Conservation (phyloP, 2,113 vertebrate species). For the Aspiorhynchus laticeps region DNA sequence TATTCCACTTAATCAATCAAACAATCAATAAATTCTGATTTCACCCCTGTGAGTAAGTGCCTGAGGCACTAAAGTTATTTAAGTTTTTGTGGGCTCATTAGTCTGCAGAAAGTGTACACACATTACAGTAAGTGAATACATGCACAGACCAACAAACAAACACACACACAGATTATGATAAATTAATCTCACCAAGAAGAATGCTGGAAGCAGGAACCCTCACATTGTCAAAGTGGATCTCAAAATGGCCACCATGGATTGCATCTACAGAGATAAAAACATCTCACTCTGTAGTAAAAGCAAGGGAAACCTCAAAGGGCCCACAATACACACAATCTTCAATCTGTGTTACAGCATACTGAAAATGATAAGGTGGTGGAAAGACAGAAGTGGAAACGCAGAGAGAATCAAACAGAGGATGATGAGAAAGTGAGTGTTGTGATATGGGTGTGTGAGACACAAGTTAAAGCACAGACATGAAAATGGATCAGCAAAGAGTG, state of each 20-base stretch:
- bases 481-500: not conserved
- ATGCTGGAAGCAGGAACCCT: constrained; percentile 83
- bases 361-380: not conserved
- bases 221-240: constrained; percentile 88
- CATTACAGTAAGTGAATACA: not conserved
- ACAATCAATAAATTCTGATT: not conserved
- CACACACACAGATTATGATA: not conserved
- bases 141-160: not conserved
- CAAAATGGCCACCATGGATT: constrained; percentile 90
- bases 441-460: not conserved
- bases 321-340: not conserved
- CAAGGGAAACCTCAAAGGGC: not conserved
- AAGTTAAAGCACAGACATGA: not conserved
- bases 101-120: not conserved
- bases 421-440: not conserved
- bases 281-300: not conserved
- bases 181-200: constrained; percentile 82
- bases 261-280: constrained; percentile 76
- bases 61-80: not conserved
- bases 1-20: not conserved
- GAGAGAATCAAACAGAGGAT: not conserved
- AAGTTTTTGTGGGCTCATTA: constrained; percentile 8
- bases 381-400: not conserved
- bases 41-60: not conserved
- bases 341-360: not conserved